phyloP scores from a whole-genome alignment of 2,888 invertebrate genomes.

The Chamaedrilus cognettii region DNA sequence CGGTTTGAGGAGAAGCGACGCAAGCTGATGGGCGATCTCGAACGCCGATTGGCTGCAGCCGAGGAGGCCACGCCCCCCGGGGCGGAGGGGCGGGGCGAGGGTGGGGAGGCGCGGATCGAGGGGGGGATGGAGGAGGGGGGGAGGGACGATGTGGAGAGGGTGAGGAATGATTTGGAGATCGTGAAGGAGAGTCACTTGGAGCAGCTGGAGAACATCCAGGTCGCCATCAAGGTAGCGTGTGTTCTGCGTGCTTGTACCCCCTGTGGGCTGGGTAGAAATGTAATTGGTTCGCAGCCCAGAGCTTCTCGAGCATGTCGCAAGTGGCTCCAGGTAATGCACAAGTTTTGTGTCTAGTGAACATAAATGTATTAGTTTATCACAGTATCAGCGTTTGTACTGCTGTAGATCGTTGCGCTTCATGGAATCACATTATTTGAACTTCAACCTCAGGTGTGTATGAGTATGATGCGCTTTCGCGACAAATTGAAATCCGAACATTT shows the following conservation, averaged over 20 bases:
- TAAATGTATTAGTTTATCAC: no score
- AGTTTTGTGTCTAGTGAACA: no score
- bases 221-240: conserved; percentile 30
- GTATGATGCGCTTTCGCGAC: no score
- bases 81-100: neutral
- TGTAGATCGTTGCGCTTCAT: no score
- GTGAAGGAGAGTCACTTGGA: conserved; percentile 36
- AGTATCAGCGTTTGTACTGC: no score
- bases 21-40: neutral
- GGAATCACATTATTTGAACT: no score
- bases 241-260: neutral
- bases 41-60: neutral
- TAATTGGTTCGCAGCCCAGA: no score
- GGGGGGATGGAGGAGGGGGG: neutral
- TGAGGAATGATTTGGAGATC: conserved; percentile 37
- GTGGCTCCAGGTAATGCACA: no score
- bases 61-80: neutral
- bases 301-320: no score
- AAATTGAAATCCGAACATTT: no score
- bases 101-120: neutral
- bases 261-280: no score
- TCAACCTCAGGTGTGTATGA: no score
- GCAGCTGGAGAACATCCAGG: conserved; percentile 40
- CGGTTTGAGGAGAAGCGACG: neutral
- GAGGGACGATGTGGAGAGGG: neutral